Evolutionary conservation across 2,888 invertebrate genomes (phyloP).

Genomic region (Lapara coniferarum): DNA sequence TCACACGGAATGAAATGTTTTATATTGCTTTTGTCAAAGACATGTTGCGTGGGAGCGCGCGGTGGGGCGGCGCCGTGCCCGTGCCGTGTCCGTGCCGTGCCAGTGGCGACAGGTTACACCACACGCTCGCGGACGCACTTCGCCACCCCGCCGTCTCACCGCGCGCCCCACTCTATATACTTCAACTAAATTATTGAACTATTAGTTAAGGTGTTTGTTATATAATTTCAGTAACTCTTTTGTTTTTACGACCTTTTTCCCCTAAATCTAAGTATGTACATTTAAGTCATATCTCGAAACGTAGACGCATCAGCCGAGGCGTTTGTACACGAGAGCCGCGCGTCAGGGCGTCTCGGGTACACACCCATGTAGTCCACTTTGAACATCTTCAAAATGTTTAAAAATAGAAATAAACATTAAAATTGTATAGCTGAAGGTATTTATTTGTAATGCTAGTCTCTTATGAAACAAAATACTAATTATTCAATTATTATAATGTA

Average conservation of each 20-base stretch:
- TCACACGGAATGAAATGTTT: constrained; percentile 83
- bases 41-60: constrained; percentile 56
- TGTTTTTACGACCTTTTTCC: constrained; percentile 81
- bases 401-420: constrained; percentile 80
- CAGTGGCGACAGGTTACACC: constrained; percentile 27
- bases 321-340: constrained; percentile 70
- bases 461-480: constrained; percentile 83
- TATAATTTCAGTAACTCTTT: constrained; percentile 82
- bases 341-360: constrained; percentile 65
- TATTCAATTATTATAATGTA: constrained; percentile 84
- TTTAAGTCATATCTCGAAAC: constrained; percentile 82
- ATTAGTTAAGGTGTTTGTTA: constrained; percentile 84
- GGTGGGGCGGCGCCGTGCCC: constrained; percentile 42
- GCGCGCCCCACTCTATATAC: constrained; percentile 53
- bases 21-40: constrained; percentile 79
- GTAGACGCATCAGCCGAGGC: constrained; percentile 75
- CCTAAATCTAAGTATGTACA: constrained; percentile 80
- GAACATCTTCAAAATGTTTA: constrained; percentile 81
- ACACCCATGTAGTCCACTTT: constrained; percentile 79
- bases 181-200: constrained; percentile 79
- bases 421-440: constrained; percentile 83
- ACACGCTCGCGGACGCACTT: neutral
- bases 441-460: constrained; percentile 84
- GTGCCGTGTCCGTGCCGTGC: constrained; percentile 56
- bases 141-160: constrained; percentile 42